Percentiles rank a stretch among this genome's conserved stretches.
Conservation (phyloP, 2,888 invertebrate genomes). For the Drosophila mercatorum region DNA sequence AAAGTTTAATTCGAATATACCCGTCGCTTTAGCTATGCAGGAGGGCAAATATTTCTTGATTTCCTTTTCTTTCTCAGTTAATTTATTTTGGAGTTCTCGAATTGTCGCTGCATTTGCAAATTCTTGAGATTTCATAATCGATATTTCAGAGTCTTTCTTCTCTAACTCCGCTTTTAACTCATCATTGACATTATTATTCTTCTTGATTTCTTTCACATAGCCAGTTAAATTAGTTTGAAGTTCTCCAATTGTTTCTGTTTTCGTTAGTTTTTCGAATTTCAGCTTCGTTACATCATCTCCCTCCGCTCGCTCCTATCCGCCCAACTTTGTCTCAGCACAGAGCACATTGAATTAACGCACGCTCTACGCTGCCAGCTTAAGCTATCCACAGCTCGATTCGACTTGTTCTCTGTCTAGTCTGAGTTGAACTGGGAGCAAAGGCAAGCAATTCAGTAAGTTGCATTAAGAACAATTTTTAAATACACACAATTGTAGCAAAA, state of each 20-base stretch:
- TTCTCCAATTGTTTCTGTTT: too few relatives aligned
- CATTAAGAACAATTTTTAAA: too few relatives aligned
- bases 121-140: not conserved
- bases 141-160: not conserved
- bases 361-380: not conserved
- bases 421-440: not conserved
- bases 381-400: not conserved
- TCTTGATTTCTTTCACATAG: too few relatives aligned
- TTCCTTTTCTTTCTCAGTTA: not conserved
- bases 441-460: not conserved
- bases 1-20: not conserved
- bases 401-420: not conserved
- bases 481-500: too few relatives aligned
- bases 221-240: too few relatives aligned
- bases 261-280: too few relatives aligned
- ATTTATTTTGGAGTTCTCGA: not conserved
- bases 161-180: accelerated
- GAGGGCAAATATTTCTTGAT: not conserved
- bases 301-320: too few relatives aligned
- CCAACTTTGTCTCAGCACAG: not conserved
- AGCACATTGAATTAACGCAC: constrained; percentile 35
- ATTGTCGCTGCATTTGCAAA: not conserved
- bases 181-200: too few relatives aligned
- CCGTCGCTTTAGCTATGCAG: not conserved
- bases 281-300: not conserved